A percentile compares a stretch with the other conserved stretches of the same genome.
Evolutionary conservation across 1,140 invertebrate genomes (phyloP).

Genomic region (Yoshiicerus persimilis): DNA sequence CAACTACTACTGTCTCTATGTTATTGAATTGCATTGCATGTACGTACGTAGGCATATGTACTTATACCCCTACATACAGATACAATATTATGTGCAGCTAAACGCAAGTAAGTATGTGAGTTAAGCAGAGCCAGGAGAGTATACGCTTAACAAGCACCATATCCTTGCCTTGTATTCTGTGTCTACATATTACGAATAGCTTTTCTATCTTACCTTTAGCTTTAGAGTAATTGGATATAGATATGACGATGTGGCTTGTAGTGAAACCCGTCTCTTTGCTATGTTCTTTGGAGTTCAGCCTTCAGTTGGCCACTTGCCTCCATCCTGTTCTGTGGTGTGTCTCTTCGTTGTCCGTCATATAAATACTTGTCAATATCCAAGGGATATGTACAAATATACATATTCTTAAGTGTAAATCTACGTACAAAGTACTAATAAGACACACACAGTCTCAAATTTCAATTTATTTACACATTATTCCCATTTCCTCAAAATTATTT

Average conservation of each 20-base stretch:
- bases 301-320: conserved; percentile 43
- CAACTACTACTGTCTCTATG: not conserved
- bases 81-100: not conserved
- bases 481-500: not conserved
- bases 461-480: not conserved
- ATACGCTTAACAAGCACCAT: not conserved
- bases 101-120: not conserved
- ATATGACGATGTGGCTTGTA: conserved; percentile 15
- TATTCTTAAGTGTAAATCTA: not conserved
- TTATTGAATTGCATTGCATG: not conserved
- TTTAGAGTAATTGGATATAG: not conserved
- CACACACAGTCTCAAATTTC: not conserved
- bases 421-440: not conserved
- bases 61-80: not conserved
- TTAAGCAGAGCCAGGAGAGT: not conserved
- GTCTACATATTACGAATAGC: not conserved
- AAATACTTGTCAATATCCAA: conserved; percentile 4
- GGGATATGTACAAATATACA: not conserved
- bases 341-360: conserved; percentile 17
- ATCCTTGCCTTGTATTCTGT: too few relatives aligned
- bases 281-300: conserved; percentile 4
- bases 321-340: conserved; percentile 31
- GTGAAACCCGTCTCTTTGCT: conserved; percentile 9
- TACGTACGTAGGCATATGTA: not conserved
- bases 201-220: not conserved